phyloP scores from a whole-genome alignment of 2,113 vertebrate genomes.

The Catharus bicknelli region DNA sequence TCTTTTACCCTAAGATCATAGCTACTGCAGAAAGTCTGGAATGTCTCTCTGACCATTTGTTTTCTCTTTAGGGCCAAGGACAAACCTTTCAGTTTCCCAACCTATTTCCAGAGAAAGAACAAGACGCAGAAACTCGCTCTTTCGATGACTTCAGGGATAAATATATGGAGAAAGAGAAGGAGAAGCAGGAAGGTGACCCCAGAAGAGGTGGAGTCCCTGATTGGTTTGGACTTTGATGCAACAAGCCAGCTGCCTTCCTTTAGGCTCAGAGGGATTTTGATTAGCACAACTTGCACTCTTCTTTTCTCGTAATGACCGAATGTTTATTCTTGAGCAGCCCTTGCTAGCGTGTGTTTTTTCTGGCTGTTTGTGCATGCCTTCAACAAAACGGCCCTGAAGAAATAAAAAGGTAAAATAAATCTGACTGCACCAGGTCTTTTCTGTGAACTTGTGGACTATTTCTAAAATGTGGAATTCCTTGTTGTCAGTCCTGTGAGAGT shows the following conservation, averaged over 20 bases:
- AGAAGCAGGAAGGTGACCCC: constrained; percentile 80
- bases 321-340: constrained; percentile 31
- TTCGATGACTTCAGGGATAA: constrained; percentile 74
- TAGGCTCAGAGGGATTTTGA: constrained; percentile 23
- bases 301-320: neutral
- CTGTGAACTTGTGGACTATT: neutral
- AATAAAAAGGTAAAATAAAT: constrained; percentile 63
- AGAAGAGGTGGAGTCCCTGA: constrained; percentile 84
- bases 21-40: constrained; percentile 30
- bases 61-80: constrained; percentile 80
- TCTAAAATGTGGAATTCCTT: neutral
- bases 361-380: neutral
- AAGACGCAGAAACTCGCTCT: constrained; percentile 55
- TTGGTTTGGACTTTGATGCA: constrained; percentile 90
- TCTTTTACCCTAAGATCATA: constrained; percentile 10
- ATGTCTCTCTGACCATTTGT: constrained; percentile 56
- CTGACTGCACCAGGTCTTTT: neutral
- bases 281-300: constrained; percentile 6
- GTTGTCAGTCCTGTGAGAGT: neutral
- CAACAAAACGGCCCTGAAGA: constrained; percentile 27
- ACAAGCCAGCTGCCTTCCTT: constrained; percentile 33
- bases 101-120: constrained; percentile 83
- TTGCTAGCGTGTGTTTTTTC: neutral
- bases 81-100: constrained; percentile 94
- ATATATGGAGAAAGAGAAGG: constrained; percentile 79